phyloP scores from a whole-genome alignment of 2,113 vertebrate species.

The Hippocampus guttulatus region DNA sequence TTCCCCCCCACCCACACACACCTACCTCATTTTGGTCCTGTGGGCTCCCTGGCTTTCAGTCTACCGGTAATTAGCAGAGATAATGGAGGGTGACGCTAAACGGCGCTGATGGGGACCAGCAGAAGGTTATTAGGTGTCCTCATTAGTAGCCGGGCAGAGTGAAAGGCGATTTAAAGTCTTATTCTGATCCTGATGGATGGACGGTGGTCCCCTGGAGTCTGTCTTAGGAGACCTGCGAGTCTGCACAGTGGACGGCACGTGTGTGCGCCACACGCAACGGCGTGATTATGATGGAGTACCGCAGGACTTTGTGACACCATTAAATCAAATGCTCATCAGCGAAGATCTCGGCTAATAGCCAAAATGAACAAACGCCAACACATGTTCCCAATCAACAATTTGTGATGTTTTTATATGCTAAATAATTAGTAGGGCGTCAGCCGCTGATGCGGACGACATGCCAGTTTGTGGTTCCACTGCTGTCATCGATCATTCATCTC shows the following conservation, averaged over 20 bases:
- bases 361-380: constrained; percentile 3
- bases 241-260: not conserved
- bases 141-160: constrained; percentile 64
- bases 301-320: constrained; percentile 8
- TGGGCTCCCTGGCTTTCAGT: constrained; percentile 55
- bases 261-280: not conserved
- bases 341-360: no score
- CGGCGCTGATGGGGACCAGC: constrained; percentile 67
- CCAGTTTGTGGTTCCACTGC: not conserved
- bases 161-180: constrained; percentile 65
- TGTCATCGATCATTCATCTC: not conserved
- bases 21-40: constrained; percentile 33
- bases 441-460: not conserved
- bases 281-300: constrained; percentile 8
- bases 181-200: constrained; percentile 62
- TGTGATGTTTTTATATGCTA: not conserved
- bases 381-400: not conserved
- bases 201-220: constrained; percentile 29
- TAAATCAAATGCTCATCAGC: no score
- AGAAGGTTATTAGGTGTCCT: constrained; percentile 73
- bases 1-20: constrained; percentile 4
- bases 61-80: constrained; percentile 65
- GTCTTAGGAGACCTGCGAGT: constrained; percentile 31
- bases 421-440: not conserved
- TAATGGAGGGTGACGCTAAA: constrained; percentile 71